Conservation (phyloP, 2,113 vertebrate genomes). For the Sciurus niger region DNA sequence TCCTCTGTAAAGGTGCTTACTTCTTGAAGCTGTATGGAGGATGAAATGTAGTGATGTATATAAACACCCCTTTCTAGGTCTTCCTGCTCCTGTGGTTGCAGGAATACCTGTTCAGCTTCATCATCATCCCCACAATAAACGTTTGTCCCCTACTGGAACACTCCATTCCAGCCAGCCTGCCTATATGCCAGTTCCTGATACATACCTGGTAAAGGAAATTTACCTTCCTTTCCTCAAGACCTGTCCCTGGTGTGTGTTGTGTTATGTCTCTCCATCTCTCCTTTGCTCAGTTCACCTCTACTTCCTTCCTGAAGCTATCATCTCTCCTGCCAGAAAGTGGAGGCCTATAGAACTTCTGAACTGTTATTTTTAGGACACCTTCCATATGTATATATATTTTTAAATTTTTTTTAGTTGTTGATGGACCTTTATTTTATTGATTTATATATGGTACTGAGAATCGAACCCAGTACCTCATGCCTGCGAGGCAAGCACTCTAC, state of each 20-base stretch:
- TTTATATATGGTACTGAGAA: too few relatives aligned
- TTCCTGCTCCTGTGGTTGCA: background rate
- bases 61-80: conserved; percentile 46
- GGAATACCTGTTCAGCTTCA: conserved; percentile 7
- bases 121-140: background rate
- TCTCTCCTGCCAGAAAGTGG: background rate
- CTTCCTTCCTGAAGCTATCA: background rate
- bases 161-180: background rate
- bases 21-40: conserved; percentile 24
- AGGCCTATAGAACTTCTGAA: background rate
- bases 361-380: background rate
- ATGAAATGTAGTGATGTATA: conserved; percentile 5
- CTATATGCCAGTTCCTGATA: background rate
- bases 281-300: background rate
- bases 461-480: too few relatives aligned
- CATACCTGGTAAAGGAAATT: background rate
- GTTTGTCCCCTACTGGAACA: background rate
- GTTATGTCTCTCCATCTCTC: background rate
- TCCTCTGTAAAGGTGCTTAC: conserved; percentile 16
- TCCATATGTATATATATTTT: background rate
- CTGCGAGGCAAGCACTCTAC: too few relatives aligned
- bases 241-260: background rate
- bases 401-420: too few relatives aligned
- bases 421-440: too few relatives aligned
- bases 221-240: background rate